phyloP scores from a whole-genome alignment of 2,888 invertebrate genomes.

The Dione juno region DNA sequence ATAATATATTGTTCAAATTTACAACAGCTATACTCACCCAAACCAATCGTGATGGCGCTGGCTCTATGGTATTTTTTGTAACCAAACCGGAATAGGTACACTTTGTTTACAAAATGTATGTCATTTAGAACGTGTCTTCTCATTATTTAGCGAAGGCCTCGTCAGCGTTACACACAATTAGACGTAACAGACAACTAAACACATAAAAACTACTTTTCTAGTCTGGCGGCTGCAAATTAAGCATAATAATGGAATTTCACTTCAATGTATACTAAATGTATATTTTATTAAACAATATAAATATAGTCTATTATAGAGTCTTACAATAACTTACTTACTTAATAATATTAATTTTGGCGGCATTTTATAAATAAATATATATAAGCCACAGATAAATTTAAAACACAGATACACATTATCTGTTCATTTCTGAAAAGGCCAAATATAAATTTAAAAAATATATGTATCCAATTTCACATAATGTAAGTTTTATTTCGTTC shows the following conservation, averaged over 20 bases:
- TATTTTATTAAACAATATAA: neutral
- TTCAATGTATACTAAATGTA: neutral
- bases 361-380: neutral
- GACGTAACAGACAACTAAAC: slow-evolving; percentile 29
- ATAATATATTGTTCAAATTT: neutral
- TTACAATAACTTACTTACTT: neutral
- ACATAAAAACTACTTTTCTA: slow-evolving; percentile 32
- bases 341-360: neutral
- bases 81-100: neutral
- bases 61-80: neutral
- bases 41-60: neutral
- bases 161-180: slow-evolving; percentile 37
- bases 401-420: no score
- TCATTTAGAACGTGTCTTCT: slow-evolving; percentile 11
- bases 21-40: neutral
- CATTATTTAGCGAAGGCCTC: neutral
- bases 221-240: slow-evolving; percentile 36
- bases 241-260: neutral
- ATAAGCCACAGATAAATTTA: neutral
- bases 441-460: no score
- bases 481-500: neutral
- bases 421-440: no score
- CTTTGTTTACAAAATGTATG: slow-evolving; percentile 6
- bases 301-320: no score
- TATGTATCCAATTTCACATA: no score